A percentile compares a stretch with the other conserved stretches of the same genome.
Evolutionary conservation across 2,888 invertebrate genomes (phyloP).

Genomic region (Caenorhabditis virilis): DNA sequence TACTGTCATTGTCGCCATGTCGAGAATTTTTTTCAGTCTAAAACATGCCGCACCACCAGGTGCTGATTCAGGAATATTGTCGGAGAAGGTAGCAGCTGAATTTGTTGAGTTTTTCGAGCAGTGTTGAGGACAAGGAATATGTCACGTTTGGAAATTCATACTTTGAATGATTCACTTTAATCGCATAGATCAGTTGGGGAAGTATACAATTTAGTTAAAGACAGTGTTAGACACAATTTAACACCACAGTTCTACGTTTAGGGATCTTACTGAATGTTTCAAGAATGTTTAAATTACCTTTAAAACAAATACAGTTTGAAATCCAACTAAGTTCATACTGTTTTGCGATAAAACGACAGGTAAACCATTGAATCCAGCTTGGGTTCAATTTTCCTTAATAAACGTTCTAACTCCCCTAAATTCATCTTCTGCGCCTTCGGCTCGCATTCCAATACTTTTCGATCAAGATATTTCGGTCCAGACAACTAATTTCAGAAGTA

Average conservation of each 20-base stretch:
- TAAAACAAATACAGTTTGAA: too few relatives aligned
- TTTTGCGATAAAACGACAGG: slow-evolving; percentile 96
- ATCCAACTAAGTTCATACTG: slow-evolving; percentile 95
- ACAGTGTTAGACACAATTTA: too few relatives aligned
- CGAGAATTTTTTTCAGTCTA: slow-evolving; percentile 85
- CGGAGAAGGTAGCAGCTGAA: slow-evolving; percentile 75
- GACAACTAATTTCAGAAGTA: too few relatives aligned
- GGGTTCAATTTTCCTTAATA: too few relatives aligned
- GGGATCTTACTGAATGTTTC: too few relatives aligned
- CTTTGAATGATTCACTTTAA: too few relatives aligned
- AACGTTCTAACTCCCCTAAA: too few relatives aligned
- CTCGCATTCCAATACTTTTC: slow-evolving; percentile 94
- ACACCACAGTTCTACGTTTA: too few relatives aligned
- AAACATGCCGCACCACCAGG: slow-evolving; percentile 76
- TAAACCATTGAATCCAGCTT: slow-evolving; percentile 97
- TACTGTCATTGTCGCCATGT: slow-evolving; percentile 96
- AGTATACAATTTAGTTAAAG: too few relatives aligned
- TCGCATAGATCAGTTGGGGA: too few relatives aligned
- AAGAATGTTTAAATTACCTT: too few relatives aligned
- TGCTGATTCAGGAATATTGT: slow-evolving; percentile 76
- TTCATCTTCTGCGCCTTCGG: slow-evolving; percentile 83
- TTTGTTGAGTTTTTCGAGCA: slow-evolving; percentile 74
- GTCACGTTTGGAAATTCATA: slow-evolving; percentile 59
- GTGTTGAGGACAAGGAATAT: slow-evolving; percentile 58
- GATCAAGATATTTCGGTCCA: too few relatives aligned